phyloP scores from a whole-genome alignment of 2,888 invertebrate species.

The Drosophila siamana region DNA sequence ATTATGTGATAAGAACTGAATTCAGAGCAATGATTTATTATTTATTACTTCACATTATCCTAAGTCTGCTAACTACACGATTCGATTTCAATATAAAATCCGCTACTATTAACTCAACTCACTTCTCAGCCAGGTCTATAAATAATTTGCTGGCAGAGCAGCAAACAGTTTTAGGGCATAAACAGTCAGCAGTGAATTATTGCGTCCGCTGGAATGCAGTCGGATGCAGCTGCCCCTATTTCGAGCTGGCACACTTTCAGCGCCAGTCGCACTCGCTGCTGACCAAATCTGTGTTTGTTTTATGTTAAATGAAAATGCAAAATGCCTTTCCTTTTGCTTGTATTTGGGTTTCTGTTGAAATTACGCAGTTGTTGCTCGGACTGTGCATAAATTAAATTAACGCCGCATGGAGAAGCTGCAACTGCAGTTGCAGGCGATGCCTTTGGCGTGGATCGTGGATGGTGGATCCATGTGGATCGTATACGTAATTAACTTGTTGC shows the following conservation, averaged over 20 bases:
- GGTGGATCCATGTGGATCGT: constrained; percentile 31
- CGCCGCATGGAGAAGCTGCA: constrained; percentile 41
- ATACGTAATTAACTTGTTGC: constrained; percentile 80
- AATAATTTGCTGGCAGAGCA: neutral
- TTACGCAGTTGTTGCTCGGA: constrained; percentile 45
- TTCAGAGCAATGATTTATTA: too few relatives aligned
- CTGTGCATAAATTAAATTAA: constrained; percentile 72
- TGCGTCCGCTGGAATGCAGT: constrained; percentile 22
- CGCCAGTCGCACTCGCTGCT: constrained; percentile 25
- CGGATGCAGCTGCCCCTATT: constrained; percentile 16
- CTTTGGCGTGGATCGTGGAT: constrained; percentile 36
- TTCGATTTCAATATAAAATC: neutral
- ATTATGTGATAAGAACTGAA: too few relatives aligned
- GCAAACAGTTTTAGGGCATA: neutral
- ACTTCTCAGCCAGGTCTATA: neutral
- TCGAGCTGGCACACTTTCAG: constrained; percentile 51
- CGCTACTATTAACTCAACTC: neutral
- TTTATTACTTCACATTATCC: too few relatives aligned
- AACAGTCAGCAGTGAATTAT: constrained; percentile 12
- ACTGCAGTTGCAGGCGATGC: constrained; percentile 37
- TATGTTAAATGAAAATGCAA: constrained; percentile 53
- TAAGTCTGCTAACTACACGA: too few relatives aligned
- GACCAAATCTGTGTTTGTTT: constrained; percentile 36
- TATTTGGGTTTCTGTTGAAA: constrained; percentile 31
- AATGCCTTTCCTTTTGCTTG: constrained; percentile 49